Evolutionary conservation across 2,797 vertebrate species (phyloP).

Genomic region (Mallotus villosus): DNA sequence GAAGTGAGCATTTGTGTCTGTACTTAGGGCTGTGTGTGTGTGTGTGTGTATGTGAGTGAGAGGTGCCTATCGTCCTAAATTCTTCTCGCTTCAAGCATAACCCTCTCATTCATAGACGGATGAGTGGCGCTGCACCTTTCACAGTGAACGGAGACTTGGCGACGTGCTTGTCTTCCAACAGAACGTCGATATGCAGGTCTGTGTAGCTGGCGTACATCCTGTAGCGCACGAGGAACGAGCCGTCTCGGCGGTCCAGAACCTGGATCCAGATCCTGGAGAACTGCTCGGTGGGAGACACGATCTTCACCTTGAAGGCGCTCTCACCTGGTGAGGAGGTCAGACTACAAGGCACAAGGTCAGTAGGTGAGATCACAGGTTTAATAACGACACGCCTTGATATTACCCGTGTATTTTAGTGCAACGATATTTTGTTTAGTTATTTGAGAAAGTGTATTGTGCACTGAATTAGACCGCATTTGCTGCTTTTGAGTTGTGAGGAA

Average conservation of each 20-base stretch:
- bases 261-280: conserved; percentile 93
- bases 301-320: conserved; percentile 87
- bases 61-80: neutral
- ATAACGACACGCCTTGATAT: neutral
- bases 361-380: neutral
- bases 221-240: conserved; percentile 93
- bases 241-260: conserved; percentile 91
- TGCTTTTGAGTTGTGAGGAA: no score
- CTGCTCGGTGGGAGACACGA: conserved; percentile 83
- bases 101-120: neutral
- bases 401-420: no score
- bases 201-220: conserved; percentile 94
- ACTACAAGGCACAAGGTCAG: conserved; percentile 62
- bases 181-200: conserved; percentile 83
- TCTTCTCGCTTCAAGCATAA: neutral
- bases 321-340: conserved; percentile 88
- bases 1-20: neutral
- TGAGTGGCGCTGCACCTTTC: conserved; percentile 75
- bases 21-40: neutral
- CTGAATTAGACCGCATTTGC: no score
- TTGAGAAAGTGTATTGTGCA: no score
- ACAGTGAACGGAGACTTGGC: conserved; percentile 89
- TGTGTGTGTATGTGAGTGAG: neutral
- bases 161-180: conserved; percentile 76
- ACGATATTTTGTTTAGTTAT: no score